phyloP scores from a whole-genome alignment of 2,888 invertebrate genomes.

The Tinea trinotella region DNA sequence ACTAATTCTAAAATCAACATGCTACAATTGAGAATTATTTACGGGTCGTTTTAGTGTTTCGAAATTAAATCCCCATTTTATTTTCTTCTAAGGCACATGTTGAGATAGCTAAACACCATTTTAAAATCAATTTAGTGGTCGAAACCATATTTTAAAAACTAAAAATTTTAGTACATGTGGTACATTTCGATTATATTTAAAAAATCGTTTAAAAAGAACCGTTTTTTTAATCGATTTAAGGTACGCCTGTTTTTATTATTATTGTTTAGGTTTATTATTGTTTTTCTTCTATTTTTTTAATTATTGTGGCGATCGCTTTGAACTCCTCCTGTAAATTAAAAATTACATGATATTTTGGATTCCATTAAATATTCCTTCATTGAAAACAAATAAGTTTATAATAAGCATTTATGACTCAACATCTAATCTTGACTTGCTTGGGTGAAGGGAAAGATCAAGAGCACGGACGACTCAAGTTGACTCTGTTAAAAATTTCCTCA shows the following conservation, averaged over 20 bases:
- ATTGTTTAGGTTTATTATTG: background rate
- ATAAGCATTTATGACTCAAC: no score
- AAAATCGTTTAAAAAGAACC: no score
- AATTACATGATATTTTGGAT: no score
- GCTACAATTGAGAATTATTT: background rate
- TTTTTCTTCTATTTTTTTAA: background rate
- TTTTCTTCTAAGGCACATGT: slow-evolving; percentile 9
- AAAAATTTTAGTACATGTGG: background rate
- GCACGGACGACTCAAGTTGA: no score
- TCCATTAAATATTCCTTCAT: no score
- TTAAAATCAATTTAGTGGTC: background rate
- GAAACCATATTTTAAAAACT: background rate
- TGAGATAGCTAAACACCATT: background rate
- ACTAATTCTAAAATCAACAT: slow-evolving; percentile 4
- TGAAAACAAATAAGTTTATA: no score
- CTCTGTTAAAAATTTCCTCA: no score
- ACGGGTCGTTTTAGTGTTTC: background rate
- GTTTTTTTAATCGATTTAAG: no score
- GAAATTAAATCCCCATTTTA: slow-evolving; percentile 7
- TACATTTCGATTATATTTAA: no score
- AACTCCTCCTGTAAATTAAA: background rate
- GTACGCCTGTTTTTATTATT: background rate
- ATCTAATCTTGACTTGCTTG: no score
- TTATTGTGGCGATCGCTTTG: background rate
- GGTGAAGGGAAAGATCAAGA: no score